Percentiles rank a stretch among this genome's conserved stretches.
Evolutionary conservation across 37 sponge, comb jelly and placozoan genomes (phyloP).

Genomic region (Chondrilla cf. caribensis): DNA sequence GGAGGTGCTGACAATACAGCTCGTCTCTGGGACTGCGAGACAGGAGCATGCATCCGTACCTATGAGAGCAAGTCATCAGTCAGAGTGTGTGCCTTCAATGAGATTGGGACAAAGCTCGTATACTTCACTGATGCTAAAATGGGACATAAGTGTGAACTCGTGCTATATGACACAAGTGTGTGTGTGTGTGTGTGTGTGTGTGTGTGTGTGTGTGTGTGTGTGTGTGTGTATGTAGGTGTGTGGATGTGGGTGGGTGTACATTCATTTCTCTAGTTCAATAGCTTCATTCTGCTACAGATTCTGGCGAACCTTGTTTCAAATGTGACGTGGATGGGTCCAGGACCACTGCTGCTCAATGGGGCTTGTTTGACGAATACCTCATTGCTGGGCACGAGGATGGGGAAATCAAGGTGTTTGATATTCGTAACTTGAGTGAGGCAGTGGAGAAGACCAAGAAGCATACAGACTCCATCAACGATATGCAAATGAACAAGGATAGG

Average conservation of each 20-base stretch:
- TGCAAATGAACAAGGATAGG: slow-evolving; percentile 60
- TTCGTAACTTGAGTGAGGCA: neutral
- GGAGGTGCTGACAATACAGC: slow-evolving; percentile 88
- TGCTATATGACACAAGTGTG: slow-evolving; percentile 56
- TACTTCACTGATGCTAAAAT: slow-evolving; percentile 85
- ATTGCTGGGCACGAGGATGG: slow-evolving; percentile 95
- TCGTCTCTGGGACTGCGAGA: slow-evolving; percentile 95
- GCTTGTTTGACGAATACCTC: slow-evolving; percentile 80
- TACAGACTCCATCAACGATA: slow-evolving; percentile 55
- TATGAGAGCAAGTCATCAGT: slow-evolving; percentile 75
- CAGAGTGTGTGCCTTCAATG: slow-evolving; percentile 84
- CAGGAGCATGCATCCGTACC: slow-evolving; percentile 54
- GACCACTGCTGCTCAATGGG: slow-evolving; percentile 90
- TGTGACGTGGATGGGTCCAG: slow-evolving; percentile 35
- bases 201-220: neutral
- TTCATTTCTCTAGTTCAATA: neutral
- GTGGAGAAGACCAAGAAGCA: slow-evolving; percentile 28
- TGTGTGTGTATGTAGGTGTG: neutral
- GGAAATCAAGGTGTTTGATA: neutral
- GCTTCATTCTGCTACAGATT: too few relatives aligned
- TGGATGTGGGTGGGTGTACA: neutral
- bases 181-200: neutral
- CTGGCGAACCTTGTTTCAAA: neutral
- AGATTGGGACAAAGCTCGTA: slow-evolving; percentile 51
- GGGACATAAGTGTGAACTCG: slow-evolving; percentile 73